Percentiles rank a stretch among this genome's conserved stretches.
Conservation (phyloP, 2,113 vertebrate species). For the Callipepla californica region DNA sequence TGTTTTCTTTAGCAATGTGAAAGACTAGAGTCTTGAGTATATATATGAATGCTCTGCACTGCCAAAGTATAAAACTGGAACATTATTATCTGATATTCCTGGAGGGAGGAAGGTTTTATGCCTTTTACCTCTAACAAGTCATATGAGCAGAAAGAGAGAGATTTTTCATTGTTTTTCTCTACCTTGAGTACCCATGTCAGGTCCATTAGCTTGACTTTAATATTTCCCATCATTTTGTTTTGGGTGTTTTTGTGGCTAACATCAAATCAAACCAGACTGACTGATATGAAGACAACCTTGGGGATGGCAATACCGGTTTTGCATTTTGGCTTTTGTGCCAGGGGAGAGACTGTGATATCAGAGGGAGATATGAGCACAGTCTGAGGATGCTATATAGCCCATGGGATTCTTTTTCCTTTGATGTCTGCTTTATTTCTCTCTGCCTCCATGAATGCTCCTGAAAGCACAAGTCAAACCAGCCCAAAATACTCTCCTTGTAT, state of each 20-base stretch:
- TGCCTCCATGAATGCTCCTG: background rate
- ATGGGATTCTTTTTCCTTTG: background rate
- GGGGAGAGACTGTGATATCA: background rate
- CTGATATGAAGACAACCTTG: background rate
- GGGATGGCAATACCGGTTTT: background rate
- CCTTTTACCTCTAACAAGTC: background rate
- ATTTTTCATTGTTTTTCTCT: background rate
- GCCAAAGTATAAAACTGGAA: background rate
- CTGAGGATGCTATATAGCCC: background rate
- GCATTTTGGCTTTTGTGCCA: background rate
- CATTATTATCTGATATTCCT: background rate
- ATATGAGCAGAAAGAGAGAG: background rate
- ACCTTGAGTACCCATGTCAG: background rate
- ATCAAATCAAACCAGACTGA: background rate
- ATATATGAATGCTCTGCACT: background rate
- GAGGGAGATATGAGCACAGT: background rate
- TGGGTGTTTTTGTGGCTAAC: accelerated
- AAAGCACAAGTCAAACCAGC: constrained; percentile 14
- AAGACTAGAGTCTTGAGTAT: background rate
- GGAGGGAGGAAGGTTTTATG: background rate
- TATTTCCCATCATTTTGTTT: background rate
- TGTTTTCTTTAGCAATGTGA: background rate
- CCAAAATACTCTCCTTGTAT: background rate
- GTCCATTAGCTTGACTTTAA: background rate
- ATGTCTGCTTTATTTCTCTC: background rate